Percentiles rank a stretch among this genome's conserved stretches.
These are phyloP conservation scores for Euplagia quadripunctaria DNA, from an alignment of 2,888 invertebrate species.

Conservation along the genomic window DNA sequence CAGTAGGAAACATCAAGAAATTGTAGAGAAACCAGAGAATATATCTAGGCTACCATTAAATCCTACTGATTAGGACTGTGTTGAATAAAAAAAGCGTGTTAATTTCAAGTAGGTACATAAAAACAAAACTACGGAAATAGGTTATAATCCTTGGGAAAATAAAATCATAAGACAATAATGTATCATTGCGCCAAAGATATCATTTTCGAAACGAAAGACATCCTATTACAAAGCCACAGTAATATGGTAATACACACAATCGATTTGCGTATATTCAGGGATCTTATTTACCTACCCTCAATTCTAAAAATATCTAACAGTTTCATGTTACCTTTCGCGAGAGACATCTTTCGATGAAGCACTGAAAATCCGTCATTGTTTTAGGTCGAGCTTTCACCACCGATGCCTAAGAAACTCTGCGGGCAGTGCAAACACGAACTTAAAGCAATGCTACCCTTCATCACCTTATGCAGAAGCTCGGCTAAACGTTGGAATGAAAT, in stretches of 20 bases:
- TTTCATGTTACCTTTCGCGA: neutral
- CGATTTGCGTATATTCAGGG: neutral
- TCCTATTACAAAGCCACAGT: too few species aligned
- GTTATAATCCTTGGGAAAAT: too few species aligned
- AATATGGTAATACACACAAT: too few species aligned
- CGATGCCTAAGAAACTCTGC: constrained; percentile 65
- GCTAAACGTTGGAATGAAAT: constrained; percentile 59
- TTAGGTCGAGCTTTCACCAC: constrained; percentile 64
- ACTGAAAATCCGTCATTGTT: constrained; percentile 62
- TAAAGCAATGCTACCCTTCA: constrained; percentile 56
- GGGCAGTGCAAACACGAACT: constrained; percentile 52
- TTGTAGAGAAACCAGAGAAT: neutral
- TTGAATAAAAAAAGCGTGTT: neutral
- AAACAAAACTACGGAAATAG: neutral
- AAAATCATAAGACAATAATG: too few species aligned
- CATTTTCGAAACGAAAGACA: too few species aligned
- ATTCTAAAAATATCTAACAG: neutral
- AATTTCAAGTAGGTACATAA: neutral
- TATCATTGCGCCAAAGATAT: too few species aligned
- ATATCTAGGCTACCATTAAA: neutral
- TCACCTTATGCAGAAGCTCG: constrained; percentile 59
- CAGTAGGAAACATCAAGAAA: constrained; percentile 64
- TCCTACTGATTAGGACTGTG: neutral
- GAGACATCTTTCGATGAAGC: constrained; percentile 11
- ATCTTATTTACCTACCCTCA: neutral